Base-by-base conservation (phyloP, 2,113 vertebrate species). In the Pachycephala philippinensis region DNA sequence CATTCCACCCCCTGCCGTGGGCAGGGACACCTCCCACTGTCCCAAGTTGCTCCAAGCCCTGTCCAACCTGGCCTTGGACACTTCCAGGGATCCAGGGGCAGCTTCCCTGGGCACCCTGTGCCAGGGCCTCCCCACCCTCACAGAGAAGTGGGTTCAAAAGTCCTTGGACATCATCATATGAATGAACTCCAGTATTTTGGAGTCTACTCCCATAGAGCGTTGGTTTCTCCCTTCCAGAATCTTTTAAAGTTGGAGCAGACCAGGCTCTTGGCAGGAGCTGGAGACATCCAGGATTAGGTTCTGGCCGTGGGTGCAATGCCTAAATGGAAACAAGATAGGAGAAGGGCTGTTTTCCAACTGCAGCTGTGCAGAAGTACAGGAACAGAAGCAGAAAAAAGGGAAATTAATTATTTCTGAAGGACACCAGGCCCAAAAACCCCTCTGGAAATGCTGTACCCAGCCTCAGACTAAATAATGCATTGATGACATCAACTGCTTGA, bases 371-470 rank as follows among this genome's bases (percentile, higher is more conserved):
- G 37, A 63, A 60, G 35, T 26, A 45, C 35, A 39, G 39, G n/a
- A 37, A 70, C 88, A 20, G 50, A 64, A 92, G 47, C 8, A 68
- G 19, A 13, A 54, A 68, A 68, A 49, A 39, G 19, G 19, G 8
- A 95, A 90, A 79, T 64, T 3, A 85, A 71, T 87, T 64, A 11
- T 82, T 87, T 93, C 85, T 66, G 77, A 91, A 91, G 85, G 87
- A 81, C 87, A 91, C 24, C 27, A 76, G 61, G 26, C 66, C 61
- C 61, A 76, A 95, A 95, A 93, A 30, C 23, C 74, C 78, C 91
- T 71, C 85, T 92, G 70, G 88, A 93, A 95, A 93, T 59, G 42
- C 56, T 85, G 70, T 40, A 68, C 66, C 65, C 57, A 95, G 82
- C 56, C 49, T 79, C 66, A 66, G 86, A 84, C 74, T 87, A 71